Conservation (phyloP, 2,888 invertebrate species). For the Euphydryas editha region DNA sequence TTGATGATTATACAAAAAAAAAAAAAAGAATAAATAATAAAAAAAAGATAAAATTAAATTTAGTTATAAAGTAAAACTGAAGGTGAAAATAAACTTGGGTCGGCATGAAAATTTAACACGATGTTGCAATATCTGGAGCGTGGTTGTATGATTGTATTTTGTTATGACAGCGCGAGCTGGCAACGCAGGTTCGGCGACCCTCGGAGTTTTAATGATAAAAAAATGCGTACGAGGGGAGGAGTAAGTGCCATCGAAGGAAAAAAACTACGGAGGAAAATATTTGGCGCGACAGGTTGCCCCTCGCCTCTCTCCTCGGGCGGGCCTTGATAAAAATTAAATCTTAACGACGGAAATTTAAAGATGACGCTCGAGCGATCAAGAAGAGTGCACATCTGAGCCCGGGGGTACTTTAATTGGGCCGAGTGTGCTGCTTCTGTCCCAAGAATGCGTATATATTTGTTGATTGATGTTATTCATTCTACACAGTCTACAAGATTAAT, state of each 20-base stretch:
- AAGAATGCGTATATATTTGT: slow-evolving; percentile 49
- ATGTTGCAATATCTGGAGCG: slow-evolving; percentile 60
- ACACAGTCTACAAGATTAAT: slow-evolving; percentile 8
- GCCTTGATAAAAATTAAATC: slow-evolving; percentile 83
- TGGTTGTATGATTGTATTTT: slow-evolving; percentile 76
- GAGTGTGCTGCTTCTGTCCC: slow-evolving; percentile 61
- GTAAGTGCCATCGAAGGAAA: slow-evolving; percentile 83
- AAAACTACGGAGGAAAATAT: slow-evolving; percentile 84
- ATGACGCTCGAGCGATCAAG: slow-evolving; percentile 83
- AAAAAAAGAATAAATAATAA: background rate
- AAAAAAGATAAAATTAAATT: background rate
- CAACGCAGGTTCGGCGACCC: slow-evolving; percentile 81
- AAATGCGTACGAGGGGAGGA: slow-evolving; percentile 82
- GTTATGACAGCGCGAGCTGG: slow-evolving; percentile 81
- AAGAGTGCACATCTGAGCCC: slow-evolving; percentile 82
- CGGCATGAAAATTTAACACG: slow-evolving; percentile 44
- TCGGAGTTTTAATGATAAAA: slow-evolving; percentile 83
- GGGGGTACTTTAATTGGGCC: slow-evolving; percentile 79
- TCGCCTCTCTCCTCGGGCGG: slow-evolving; percentile 51
- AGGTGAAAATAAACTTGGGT: slow-evolving; percentile 18
- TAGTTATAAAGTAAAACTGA: background rate
- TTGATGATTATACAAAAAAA: background rate
- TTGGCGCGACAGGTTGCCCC: slow-evolving; percentile 82
- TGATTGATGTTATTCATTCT: slow-evolving; percentile 47
- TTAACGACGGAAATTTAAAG: slow-evolving; percentile 84